Base-by-base conservation (phyloP, 1,140 invertebrate genomes). In the Brachionus rubens region DNA sequence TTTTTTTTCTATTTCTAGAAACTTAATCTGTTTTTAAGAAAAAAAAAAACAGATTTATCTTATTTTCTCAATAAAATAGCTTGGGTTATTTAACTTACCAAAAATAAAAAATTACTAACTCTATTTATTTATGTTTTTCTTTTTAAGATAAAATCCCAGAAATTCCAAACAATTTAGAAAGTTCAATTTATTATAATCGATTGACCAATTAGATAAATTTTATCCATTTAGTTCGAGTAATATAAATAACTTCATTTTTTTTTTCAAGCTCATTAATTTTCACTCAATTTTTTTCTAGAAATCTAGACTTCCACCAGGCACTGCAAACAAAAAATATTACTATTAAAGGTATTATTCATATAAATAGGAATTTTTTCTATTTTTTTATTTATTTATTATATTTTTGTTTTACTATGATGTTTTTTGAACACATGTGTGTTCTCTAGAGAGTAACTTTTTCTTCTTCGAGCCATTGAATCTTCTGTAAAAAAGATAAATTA, bases 131-230 rank as follows among this genome's bases (percentile, higher is more conserved):
- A 0, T 24, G 48, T 10, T 54, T 54, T 54, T 54, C 21, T 26
- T 54, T 54, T 54, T 19, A 48, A 16, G 46, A 10, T 48, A 16
- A 48, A 48, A 54, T 54, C 52, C 52, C 52, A 54, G 33, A 54
- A 54, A 54, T 54, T 28, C 52, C 52, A 54, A 54, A 54, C n/a
- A n/a, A n/a, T n/a, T n/a, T n/a, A n/a, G n/a, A 54, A 54, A 54
- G 52, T 54, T 54, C 48, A 54, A 54, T 28, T 54, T 54, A 54
- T 54, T 54, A 24, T 54, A 54, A 54, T 28, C 52, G 52, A 54
- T 30, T 54, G 52, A 54, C 52, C 52, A 54, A 54, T 54, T 54
- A 54, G 50, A 54, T 54, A 54, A n/a, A 54, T 24, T 3, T 28
- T 28, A 14, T 1, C 24, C 52, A 28, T 54, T 54, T 54, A 4